Evolutionary conservation across 2,888 invertebrate species (phyloP).

Genomic region (Ommatoiulus sabulosus): DNA sequence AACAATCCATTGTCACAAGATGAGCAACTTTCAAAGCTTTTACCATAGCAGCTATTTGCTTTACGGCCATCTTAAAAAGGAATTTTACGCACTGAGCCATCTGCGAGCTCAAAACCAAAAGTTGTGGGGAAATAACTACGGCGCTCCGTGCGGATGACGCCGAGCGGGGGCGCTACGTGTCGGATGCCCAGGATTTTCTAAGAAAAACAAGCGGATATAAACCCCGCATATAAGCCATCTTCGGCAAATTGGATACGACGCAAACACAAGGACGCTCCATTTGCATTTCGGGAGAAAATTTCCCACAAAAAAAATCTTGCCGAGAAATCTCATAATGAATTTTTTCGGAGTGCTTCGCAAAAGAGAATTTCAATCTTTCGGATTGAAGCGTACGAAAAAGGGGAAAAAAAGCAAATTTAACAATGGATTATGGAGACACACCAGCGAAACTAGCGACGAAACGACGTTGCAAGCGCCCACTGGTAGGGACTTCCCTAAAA

Average conservation of each 20-base stretch:
- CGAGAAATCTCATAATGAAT: constrained; percentile 10
- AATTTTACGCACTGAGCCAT: no score
- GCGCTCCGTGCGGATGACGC: neutral
- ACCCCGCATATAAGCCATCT: neutral
- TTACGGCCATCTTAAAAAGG: no score
- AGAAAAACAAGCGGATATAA: constrained; percentile 9
- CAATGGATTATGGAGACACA: neutral
- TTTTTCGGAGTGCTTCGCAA: neutral
- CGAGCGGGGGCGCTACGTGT: neutral
- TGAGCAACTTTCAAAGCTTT: no score
- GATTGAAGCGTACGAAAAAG: neutral
- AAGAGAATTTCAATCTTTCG: neutral
- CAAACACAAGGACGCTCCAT: neutral
- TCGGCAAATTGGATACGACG: neutral
- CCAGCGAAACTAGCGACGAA: neutral
- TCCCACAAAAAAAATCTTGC: neutral
- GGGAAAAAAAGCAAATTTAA: neutral
- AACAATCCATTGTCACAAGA: no score
- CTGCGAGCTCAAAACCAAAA: no score
- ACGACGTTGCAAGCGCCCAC: neutral
- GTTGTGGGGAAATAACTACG: no score
- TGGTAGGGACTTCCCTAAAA: neutral
- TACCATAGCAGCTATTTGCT: no score
- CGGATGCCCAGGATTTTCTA: neutral
- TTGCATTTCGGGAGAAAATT: constrained; percentile 3